A percentile compares a stretch with the other conserved stretches of the same genome.
phyloP scores from a whole-genome alignment of 2,797 vertebrate species.

The Hyperoplus immaculatus region DNA sequence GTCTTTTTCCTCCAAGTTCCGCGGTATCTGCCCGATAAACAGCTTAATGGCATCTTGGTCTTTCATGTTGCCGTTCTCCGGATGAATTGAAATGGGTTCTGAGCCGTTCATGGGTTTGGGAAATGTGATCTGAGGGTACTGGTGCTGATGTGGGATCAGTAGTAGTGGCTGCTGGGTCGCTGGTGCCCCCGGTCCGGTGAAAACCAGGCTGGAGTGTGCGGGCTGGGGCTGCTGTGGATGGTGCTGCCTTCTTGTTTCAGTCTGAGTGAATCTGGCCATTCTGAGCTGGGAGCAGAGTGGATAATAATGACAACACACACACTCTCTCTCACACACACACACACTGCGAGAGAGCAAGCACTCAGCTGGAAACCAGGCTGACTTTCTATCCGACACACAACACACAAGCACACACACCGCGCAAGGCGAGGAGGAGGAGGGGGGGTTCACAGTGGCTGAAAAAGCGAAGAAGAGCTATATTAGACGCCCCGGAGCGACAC shows the following conservation, averaged over 20 bases:
- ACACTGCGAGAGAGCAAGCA: conserved; percentile 85
- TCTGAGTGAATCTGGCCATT: conserved; percentile 98
- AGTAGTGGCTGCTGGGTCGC: conserved; percentile 84
- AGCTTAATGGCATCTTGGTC: conserved; percentile 99
- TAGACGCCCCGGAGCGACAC: conserved; percentile 82
- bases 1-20: conserved; percentile 98
- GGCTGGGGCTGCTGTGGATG: conserved; percentile 89
- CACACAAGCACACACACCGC: conserved; percentile 59
- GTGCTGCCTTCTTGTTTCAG: conserved; percentile 93
- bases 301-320: conserved; percentile 90
- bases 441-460: conserved; percentile 59
- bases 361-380: conserved; percentile 90
- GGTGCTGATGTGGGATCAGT: conserved; percentile 84
- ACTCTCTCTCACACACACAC: conserved; percentile 80
- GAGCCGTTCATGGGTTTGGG: conserved; percentile 92
- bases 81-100: conserved; percentile 92
- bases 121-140: conserved; percentile 86
- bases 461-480: conserved; percentile 51
- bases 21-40: conserved; percentile 99
- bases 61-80: conserved; percentile 95
- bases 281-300: conserved; percentile 92
- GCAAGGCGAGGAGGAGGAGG: background rate
- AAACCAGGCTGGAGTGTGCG: conserved; percentile 90
- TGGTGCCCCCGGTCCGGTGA: conserved; percentile 89
- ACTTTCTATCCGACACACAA: conserved; percentile 86